phyloP scores from a whole-genome alignment of 1,140 invertebrate species.

The Wiebesia pumilae region DNA sequence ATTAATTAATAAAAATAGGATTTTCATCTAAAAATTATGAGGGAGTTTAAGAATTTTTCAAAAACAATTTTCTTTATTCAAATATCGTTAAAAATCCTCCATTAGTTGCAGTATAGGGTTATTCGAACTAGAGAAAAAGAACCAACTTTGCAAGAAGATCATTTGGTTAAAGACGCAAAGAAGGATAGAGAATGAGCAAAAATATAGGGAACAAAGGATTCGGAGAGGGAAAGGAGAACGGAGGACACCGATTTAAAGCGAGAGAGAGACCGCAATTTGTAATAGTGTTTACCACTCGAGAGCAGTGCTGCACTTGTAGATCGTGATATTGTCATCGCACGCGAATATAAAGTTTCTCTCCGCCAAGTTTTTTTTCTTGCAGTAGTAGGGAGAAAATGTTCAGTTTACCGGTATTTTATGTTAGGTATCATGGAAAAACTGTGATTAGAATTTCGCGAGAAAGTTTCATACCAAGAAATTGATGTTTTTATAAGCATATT shows the following conservation, averaged over 20 bases:
- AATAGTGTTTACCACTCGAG: constrained; percentile 26
- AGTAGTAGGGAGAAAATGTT: not conserved
- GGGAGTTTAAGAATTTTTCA: too few species aligned
- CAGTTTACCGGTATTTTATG: not conserved
- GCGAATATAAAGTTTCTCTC: not conserved
- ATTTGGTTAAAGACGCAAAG: not conserved
- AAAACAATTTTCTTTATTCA: too few species aligned
- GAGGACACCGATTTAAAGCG: not conserved
- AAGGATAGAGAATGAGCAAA: not conserved
- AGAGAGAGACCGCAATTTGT: constrained; percentile 24
- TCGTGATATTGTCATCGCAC: not conserved
- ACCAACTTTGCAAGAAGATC: not conserved
- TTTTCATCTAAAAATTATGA: too few species aligned
- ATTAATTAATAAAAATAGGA: too few species aligned
- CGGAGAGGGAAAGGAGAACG: constrained; percentile 29
- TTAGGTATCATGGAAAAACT: not conserved
- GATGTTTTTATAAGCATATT: not conserved
- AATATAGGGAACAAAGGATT: constrained; percentile 14
- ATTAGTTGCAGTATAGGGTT: too few species aligned
- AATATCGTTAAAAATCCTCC: too few species aligned
- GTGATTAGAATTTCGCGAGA: not conserved
- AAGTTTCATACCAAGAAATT: not conserved
- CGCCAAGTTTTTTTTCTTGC: not conserved
- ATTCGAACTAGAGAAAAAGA: too few species aligned
- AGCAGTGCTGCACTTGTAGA: not conserved